Evolutionary conservation across 2,797 vertebrate species (phyloP).

Genomic region (Geotrypetes seraphini): DNA sequence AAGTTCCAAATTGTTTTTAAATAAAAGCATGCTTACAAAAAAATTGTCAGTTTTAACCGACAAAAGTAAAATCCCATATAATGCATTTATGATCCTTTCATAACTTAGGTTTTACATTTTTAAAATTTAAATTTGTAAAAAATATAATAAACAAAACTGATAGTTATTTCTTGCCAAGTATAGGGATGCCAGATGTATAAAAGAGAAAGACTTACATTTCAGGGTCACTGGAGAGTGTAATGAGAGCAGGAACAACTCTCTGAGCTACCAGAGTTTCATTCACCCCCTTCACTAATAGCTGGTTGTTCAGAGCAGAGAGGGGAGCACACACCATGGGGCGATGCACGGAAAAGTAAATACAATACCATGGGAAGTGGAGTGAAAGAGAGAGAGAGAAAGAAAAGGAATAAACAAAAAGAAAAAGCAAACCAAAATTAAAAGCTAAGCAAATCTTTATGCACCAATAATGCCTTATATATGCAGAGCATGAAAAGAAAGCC

Average conservation of each 20-base stretch:
- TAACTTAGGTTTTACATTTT: not conserved
- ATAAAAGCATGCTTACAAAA: too few relatives aligned
- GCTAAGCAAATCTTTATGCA: slow-evolving; percentile 62
- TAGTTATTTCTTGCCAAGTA: not conserved
- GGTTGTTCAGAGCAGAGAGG: slow-evolving; percentile 82
- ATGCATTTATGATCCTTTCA: not conserved
- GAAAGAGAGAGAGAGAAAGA: slow-evolving; percentile 60
- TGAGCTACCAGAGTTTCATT: slow-evolving; percentile 99
- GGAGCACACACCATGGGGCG: slow-evolving; percentile 72
- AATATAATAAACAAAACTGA: slow-evolving; percentile 45
- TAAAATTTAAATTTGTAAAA: slow-evolving; percentile 41
- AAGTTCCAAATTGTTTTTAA: not conserved
- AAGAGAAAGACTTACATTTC: slow-evolving; percentile 96
- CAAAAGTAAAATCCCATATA: not conserved
- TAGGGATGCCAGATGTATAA: slow-evolving; percentile 50
- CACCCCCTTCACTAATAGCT: slow-evolving; percentile 99
- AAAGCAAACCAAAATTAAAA: slow-evolving; percentile 83
- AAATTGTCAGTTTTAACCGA: slow-evolving; percentile 1
- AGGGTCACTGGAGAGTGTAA: slow-evolving; percentile 99
- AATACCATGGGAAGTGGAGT: slow-evolving; percentile 61
- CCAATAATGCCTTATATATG: slow-evolving; percentile 56
- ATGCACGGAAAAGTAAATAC: slow-evolving; percentile 82
- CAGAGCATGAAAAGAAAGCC: slow-evolving; percentile 34
- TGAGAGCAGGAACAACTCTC: slow-evolving; percentile 99
- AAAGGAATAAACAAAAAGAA: slow-evolving; percentile 67